Evolutionary conservation across 2,888 invertebrate genomes (phyloP), one percentile per base, ranked within the genome.

Genomic region (Andrena praecox): DNA sequence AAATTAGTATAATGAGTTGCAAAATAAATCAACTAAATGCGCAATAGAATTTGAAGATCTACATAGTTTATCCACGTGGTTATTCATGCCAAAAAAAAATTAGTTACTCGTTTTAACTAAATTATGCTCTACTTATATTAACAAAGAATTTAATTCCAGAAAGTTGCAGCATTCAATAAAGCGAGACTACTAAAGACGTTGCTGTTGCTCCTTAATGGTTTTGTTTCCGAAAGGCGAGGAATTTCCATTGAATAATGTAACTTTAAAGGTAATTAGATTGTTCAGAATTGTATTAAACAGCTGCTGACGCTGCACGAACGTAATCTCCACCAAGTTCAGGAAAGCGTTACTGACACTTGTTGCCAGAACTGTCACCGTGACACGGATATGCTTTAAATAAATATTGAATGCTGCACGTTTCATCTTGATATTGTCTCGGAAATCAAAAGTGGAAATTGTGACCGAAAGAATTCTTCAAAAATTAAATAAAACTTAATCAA

Each of bases 271-370:
- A 24, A 5, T 24, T 7, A 0, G 42, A 8, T 12, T 35, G 8
- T n/a, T 50, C 29, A 3, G 31, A 35, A 52, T 10, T 62, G 74
- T 50, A 68, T 52, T 59, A 67, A 52, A 24, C 48, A 64, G 54
- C 31, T 6, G n/a, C 29, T 35, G 29, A 52, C n/a, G 20, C 6
- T 27, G 4, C 1, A 10, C 52, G n/a, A 31, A 27, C 24, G 42
- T 67, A 67, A 42, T 31, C 31, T 50, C 10, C 60, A 42, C 29
- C 52, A 62, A 67, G 48, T 74, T 67, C 62, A 62, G 60, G 75
- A 54, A 67, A 60, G 31, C 62, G 35, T 74, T 66, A 48, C 74
- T 62, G 78, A 64, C 79, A 79, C 77, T 76, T 76, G 77, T 69
- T 79, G 79, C 76, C 59, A 79, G 50, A 63, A 56, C 48, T 59